phyloP scores from a whole-genome alignment of 2,797 vertebrate species.

The Pipistrellus kuhlii region DNA sequence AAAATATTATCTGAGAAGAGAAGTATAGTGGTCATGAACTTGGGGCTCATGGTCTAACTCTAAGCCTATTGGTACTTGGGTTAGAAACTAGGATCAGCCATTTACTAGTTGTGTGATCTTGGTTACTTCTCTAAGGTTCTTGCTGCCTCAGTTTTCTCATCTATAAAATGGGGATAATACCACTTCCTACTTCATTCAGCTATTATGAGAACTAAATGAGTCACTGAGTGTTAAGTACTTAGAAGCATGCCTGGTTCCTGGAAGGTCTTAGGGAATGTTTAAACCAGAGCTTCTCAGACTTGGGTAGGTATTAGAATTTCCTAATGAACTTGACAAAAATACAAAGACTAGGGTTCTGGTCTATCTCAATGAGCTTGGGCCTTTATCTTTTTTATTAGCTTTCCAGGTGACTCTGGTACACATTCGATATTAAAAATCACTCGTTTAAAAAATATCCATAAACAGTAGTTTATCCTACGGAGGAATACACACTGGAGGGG shows the following conservation, averaged over 20 bases:
- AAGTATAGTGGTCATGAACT: background rate
- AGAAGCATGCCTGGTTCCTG: background rate
- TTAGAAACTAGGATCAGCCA: background rate
- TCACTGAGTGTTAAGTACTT: background rate
- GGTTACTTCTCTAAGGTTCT: background rate
- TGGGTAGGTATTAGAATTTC: background rate
- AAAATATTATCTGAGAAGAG: background rate
- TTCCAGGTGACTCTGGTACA: background rate
- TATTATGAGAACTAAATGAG: conserved; percentile 7
- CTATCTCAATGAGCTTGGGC: background rate
- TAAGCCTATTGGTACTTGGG: background rate
- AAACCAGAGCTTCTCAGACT: background rate
- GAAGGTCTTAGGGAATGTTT: background rate
- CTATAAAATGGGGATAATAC: background rate
- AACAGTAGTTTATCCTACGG: background rate
- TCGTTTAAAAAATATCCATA: background rate
- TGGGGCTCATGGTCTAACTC: background rate
- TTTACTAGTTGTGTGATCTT: background rate
- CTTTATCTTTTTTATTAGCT: background rate
- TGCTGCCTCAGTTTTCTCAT: background rate
- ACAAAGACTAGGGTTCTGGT: background rate
- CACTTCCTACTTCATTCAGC: background rate
- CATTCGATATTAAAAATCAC: background rate
- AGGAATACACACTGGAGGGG: background rate
- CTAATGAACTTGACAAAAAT: background rate